phyloP scores from a whole-genome alignment of 2,797 vertebrate genomes.

The Myotis daubentonii region DNA sequence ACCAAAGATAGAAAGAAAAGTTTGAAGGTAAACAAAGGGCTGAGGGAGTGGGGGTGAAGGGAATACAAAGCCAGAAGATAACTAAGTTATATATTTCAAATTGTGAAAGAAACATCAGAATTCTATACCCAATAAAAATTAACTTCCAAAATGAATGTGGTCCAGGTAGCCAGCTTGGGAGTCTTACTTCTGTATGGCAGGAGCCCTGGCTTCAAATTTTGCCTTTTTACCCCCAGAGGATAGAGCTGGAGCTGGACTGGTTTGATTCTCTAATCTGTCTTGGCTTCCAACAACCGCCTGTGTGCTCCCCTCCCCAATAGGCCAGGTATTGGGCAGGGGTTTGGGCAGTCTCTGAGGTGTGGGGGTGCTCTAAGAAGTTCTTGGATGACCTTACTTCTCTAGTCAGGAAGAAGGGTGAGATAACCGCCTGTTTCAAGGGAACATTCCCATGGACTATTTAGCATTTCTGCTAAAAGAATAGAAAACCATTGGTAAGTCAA shows the following conservation, averaged over 20 bases:
- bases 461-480: neutral
- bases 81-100: neutral
- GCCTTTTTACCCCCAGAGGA: neutral
- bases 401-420: neutral
- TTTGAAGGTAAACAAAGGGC: neutral
- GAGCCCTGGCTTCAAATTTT: neutral
- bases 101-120: neutral
- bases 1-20: neutral
- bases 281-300: neutral
- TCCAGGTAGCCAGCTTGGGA: neutral
- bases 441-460: neutral
- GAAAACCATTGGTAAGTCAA: neutral
- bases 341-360: neutral
- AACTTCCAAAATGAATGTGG: neutral
- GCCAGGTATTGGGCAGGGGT: neutral
- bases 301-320: neutral
- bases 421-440: neutral
- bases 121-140: neutral
- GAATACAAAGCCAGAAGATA: neutral
- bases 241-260: neutral
- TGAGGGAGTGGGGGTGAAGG: rapidly evolving
- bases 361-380: neutral
- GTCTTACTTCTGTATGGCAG: neutral
- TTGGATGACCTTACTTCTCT: neutral
- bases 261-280: neutral